Evolutionary conservation across 2,113 vertebrate genomes (phyloP), one percentile per base, ranked within the genome.

Genomic region (Protobothrops flavoviridis): DNA sequence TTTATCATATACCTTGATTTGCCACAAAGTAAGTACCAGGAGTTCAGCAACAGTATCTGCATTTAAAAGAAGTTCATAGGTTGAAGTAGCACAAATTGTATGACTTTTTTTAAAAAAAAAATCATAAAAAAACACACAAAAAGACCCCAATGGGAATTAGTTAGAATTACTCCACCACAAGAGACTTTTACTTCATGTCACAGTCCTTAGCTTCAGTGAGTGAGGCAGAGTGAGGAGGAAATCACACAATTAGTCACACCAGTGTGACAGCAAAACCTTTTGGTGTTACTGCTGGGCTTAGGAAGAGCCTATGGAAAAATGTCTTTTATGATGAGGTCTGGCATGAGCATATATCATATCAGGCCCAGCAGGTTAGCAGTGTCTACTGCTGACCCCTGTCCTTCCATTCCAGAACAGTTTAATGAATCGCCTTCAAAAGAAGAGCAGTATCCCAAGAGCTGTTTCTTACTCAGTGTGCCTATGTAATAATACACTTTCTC

Each of bases 1-100:
- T 94, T 87, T 89, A 92, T 94, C 89, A 93, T 64, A 91, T 90
- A 85, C 33, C 45, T 23, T 85, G 93, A 85, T 92, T 57, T 81
- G 50, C 59, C 94, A 94, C 48, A 87, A 94, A 95, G 26, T 90
- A 94, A 95, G 26, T 90, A 92, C 69, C 86, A 4, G 81, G 4
- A 89, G 3, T 91, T 95, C 92, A 59, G 17, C 85, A 92, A 43
- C 90, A 48, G 21, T 43, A 93, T 88, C 64, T 55, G 26, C 90
- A 33, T 94, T 94, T 92, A 96, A 91, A 94, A 33, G 20, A 87
- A 94, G 86, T 53, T 57, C 20, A 87, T 24, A 90, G 13, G 5
- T 57, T 81, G 24, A 88, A 29, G 92, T 15, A 64, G 21, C 4
- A 56, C 64, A 86, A 50, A 50, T 1, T 50, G 48, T 50, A 50